Conservation (phyloP, 2,113 vertebrate genomes). For the Hemiscyllium ocellatum region DNA sequence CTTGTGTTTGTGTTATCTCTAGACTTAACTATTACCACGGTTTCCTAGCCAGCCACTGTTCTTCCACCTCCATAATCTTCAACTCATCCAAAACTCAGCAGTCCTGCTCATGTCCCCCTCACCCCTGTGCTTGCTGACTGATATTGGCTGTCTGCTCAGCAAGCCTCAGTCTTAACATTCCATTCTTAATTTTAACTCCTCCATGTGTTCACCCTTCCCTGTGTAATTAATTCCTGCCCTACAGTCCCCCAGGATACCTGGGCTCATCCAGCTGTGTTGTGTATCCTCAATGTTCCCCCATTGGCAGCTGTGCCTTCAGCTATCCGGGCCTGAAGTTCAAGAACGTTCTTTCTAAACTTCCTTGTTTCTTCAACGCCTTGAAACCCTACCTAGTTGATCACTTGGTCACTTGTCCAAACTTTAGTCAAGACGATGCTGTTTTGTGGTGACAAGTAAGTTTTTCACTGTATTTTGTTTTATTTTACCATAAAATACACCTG, state of each 20-base stretch:
- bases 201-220: background rate
- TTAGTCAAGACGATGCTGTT: background rate
- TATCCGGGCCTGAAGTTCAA: too few relatives aligned
- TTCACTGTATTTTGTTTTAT: too few relatives aligned
- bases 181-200: background rate
- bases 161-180: background rate
- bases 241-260: background rate
- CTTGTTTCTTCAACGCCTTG: background rate
- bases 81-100: background rate
- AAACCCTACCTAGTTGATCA: background rate
- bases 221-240: background rate
- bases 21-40: too few relatives aligned
- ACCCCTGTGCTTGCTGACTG: background rate
- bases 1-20: too few relatives aligned
- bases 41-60: too few relatives aligned
- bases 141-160: background rate
- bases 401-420: background rate
- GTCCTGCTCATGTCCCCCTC: too few relatives aligned
- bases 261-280: background rate
- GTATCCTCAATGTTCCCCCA: background rate
- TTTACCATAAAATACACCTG: too few relatives aligned
- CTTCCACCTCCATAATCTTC: too few relatives aligned
- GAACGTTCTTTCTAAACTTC: background rate
- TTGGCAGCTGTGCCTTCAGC: background rate
- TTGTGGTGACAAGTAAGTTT: too few relatives aligned